phyloP scores from a whole-genome alignment of 2,888 invertebrate genomes.

The Orthonychiurus folsomi region DNA sequence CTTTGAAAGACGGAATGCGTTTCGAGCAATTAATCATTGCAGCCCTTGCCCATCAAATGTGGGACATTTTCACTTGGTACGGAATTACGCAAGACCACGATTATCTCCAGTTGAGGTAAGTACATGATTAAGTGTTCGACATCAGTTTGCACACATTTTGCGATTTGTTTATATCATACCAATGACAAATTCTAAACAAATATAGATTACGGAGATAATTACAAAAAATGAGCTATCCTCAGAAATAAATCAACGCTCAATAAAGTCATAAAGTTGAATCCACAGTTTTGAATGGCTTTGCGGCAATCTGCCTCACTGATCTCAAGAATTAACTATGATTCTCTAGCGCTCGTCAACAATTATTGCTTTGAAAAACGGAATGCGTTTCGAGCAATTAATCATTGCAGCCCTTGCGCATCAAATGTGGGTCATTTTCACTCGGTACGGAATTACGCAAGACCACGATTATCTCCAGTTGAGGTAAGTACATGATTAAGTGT shows the following conservation, averaged over 20 bases:
- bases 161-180: background rate
- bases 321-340: too few species aligned
- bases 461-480: background rate
- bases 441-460: background rate
- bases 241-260: slow-evolving; percentile 57
- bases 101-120: background rate
- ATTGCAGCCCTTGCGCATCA: background rate
- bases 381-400: too few species aligned
- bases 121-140: background rate
- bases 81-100: background rate
- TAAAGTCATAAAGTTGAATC: too few species aligned
- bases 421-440: background rate
- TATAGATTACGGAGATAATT: slow-evolving; percentile 65
- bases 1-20: too few species aligned
- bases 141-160: background rate
- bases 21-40: too few species aligned
- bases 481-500: background rate
- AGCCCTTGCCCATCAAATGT: background rate
- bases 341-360: too few species aligned
- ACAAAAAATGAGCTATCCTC: slow-evolving; percentile 71
- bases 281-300: too few species aligned
- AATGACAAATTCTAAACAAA: too few species aligned
- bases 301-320: too few species aligned
- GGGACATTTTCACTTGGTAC: background rate
- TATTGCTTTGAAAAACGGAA: too few species aligned